These are phyloP conservation scores for Clarias magur DNA, from an alignment of 2,113 vertebrate genomes.

Conservation along the genomic window DNA sequence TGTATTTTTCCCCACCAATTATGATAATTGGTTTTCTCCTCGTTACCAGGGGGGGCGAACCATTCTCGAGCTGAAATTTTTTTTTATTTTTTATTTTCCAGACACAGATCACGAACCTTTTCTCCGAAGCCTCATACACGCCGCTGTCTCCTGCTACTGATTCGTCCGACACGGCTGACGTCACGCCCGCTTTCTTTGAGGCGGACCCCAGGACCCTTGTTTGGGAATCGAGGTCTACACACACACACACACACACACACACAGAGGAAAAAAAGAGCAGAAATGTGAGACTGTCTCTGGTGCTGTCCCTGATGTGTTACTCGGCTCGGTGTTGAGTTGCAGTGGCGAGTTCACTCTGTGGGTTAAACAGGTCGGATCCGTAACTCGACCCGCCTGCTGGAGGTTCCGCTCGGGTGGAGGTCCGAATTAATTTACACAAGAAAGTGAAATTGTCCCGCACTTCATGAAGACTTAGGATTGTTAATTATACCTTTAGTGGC, in stretches of 20 bases:
- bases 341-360: conserved; percentile 23
- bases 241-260: neutral
- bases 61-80: neutral
- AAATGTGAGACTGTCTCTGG: conserved; percentile 31
- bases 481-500: conserved; percentile 63
- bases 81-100: neutral
- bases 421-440: too few species aligned
- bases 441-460: too few species aligned
- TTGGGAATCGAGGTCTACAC: conserved; percentile 60
- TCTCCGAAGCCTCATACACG: conserved; percentile 88
- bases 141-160: conserved; percentile 96
- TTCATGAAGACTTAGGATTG: too few species aligned
- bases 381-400: conserved; percentile 12
- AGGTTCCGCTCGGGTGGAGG: neutral
- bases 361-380: conserved; percentile 2
- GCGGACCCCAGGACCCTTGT: conserved; percentile 62
- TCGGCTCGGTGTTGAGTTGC: conserved; percentile 38
- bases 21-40: neutral
- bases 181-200: conserved; percentile 84
- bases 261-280: neutral
- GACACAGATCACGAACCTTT: conserved; percentile 72
- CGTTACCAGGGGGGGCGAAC: neutral
- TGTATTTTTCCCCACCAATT: neutral
- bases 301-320: neutral
- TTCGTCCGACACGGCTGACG: conserved; percentile 92